Percentiles rank a stretch among this genome's conserved stretches.
These are phyloP conservation scores for Neoitamus cyanurus DNA, from an alignment of 2,888 invertebrate species.

Conservation along the genomic window DNA sequence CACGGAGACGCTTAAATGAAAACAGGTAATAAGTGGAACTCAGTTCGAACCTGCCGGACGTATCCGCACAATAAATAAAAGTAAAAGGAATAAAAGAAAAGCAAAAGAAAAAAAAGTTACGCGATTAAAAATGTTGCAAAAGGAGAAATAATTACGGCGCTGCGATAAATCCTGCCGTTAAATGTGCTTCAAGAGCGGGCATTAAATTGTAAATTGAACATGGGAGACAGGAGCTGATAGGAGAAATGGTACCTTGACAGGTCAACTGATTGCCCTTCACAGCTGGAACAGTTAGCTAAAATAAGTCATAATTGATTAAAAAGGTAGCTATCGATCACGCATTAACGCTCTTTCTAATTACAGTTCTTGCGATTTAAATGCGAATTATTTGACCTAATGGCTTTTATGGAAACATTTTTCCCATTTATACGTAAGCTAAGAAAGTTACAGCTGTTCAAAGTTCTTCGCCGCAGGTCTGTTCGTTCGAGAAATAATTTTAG, in stretches of 20 bases:
- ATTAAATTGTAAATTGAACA: conserved; percentile 51
- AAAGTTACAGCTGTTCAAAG: too few species aligned
- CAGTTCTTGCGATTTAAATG: background rate
- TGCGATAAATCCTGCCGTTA: conserved; percentile 38
- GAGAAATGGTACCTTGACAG: conserved; percentile 49
- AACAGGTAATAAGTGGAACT: conserved; percentile 34
- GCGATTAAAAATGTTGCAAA: conserved; percentile 37
- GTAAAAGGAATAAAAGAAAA: conserved; percentile 1
- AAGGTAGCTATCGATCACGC: background rate
- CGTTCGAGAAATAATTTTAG: too few species aligned
- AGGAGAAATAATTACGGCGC: conserved; percentile 31
- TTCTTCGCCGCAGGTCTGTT: too few species aligned
- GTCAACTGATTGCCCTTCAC: conserved; percentile 34
- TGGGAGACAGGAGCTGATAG: conserved; percentile 49
- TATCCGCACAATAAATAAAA: conserved; percentile 9
- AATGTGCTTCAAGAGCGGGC: conserved; percentile 45
- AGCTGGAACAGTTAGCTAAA: background rate
- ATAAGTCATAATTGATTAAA: conserved; percentile 40
- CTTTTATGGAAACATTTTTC: background rate
- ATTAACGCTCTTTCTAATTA: background rate
- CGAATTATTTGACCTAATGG: background rate
- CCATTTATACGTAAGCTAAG: too few species aligned
- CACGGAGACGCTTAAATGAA: conserved; percentile 21
- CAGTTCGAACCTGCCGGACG: background rate
- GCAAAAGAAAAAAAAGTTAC: background rate